Evolutionary conservation across 2,797 vertebrate species (phyloP), one percentile per base, ranked within the genome.

Genomic region (Trachops cirrhosus): DNA sequence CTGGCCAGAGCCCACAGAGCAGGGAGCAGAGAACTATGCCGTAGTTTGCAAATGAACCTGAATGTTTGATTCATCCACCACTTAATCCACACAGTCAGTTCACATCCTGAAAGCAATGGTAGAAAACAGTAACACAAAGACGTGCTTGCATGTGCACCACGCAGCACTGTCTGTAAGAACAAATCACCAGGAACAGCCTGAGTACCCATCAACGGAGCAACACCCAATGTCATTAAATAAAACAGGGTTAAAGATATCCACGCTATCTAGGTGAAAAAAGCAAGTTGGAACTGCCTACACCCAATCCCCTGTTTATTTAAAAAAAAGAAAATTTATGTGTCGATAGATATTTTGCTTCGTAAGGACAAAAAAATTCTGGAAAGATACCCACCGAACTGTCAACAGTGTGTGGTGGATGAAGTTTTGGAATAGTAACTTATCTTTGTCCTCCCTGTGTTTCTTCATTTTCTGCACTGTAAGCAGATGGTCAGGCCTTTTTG

Each of bases 331-430:
- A 83, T 29, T 34, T 91, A 9, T 37, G 14, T 57, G n/a, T 73
- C 77, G 52, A 59, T 26, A 73, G 21, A 44, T 92, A 52, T 52
- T 93, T 94, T 86, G 37, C 24, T 94, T 89, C 73, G 48, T 89
- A 91, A 95, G 32, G 52, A 84, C 46, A 86, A 91, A 70, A 87
- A 86, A 77, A 79, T 84, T 95, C 64, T 50, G 39, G 37, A 93
- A 96, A 67, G 37, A 70, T 78, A 44, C 15, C 48, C 37, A 50
- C 16, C 22, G 79, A 91, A 46, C 16, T 71, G 41, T 91, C 50
- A 62, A 44, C 78, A 68, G 16, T 59, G 46, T 73, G 9, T 24
- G 14, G 44, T 52, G 11, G 41, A 26, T 80, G 84, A 59, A 57
- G 46, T 86, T 91, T 5, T 46, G 12, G 14, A 34, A 80, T 84